These are phyloP conservation scores for Drosophila rubida DNA, from an alignment of 2,888 invertebrate species.

Conservation along the genomic window DNA sequence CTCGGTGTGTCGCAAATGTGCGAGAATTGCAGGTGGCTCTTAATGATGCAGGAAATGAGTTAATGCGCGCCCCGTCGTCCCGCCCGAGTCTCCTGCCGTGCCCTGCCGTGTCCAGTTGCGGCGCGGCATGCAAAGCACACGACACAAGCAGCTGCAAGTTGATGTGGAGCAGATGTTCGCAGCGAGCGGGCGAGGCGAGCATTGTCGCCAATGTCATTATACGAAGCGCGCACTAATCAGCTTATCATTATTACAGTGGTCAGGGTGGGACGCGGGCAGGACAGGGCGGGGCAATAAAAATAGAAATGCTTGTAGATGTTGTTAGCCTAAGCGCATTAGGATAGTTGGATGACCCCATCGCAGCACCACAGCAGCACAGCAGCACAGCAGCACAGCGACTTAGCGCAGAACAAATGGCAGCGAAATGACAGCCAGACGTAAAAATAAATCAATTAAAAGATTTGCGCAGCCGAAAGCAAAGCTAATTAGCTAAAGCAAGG, in stretches of 20 bases:
- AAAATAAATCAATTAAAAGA: slow-evolving; percentile 62
- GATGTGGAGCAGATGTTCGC: slow-evolving; percentile 26
- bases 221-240: slow-evolving; percentile 68
- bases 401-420: slow-evolving; percentile 12
- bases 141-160: slow-evolving; percentile 3
- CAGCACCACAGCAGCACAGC: too few relatives aligned
- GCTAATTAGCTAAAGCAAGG: slow-evolving; percentile 49
- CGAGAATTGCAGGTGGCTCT: slow-evolving; percentile 62
- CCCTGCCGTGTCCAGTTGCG: neutral
- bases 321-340: slow-evolving; percentile 49
- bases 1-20: slow-evolving; percentile 25
- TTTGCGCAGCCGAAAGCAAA: slow-evolving; percentile 45
- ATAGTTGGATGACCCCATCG: neutral
- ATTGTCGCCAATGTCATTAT: slow-evolving; percentile 69
- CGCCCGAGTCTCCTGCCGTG: neutral
- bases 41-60: slow-evolving; percentile 78
- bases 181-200: neutral
- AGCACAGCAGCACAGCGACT: neutral
- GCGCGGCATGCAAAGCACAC: slow-evolving; percentile 36
- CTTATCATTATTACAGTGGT: slow-evolving; percentile 72
- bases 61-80: slow-evolving; percentile 56
- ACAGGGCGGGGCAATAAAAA: slow-evolving; percentile 59
- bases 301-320: slow-evolving; percentile 54
- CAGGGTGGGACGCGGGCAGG: neutral
- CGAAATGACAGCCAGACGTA: slow-evolving; percentile 27